Evolutionary conservation across 2,888 invertebrate species (phyloP), one percentile per base, ranked within the genome.

Genomic region (Idaea straminata): DNA sequence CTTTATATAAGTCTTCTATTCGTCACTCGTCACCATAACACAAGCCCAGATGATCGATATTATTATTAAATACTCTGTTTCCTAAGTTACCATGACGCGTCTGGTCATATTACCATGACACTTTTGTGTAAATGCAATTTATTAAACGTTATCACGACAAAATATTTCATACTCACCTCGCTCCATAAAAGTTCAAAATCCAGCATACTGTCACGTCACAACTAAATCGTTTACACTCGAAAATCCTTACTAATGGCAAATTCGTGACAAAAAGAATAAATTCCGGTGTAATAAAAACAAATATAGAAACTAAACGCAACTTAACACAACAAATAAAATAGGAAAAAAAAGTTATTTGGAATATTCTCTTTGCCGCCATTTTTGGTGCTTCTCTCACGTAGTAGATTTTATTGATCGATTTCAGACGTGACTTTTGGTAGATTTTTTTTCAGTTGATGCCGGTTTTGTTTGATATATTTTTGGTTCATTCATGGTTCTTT

Each of bases 261-360:
- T 87, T 72, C 91, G 91, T 91, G 92, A 85, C 91, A 85, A 67
- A 80, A 70, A 83, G 80, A 89, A 89, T 87, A 84, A 84, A 86
- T 86, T 81, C 83, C 84, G 72, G 62, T 77, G 87, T 87, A 88
- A 91, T 91, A 91, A 92, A 91, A 89, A 89, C 91, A 91, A 91
- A 91, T 89, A 89, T 87, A 47, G 47, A 47, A 47, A 7, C 47
- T 47, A 10, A 47, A 47, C 47, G 87, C 83, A 74, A 69, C 77
- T 76, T 81, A 86, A 86, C 79, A 83, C 81, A 88, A 89, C 87
- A 89, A 89, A 91, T 89, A 88, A 83, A 82, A 77, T 61, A 66
- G 75, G 84, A 89, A 87, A 89, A 85, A 83, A 76, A 47, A 47
- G 13, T 47, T 47, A 13, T 63, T 61, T 70, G 77, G 82, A 85